Evolutionary conservation across 2,797 vertebrate genomes (phyloP).

Genomic region (Salarias fasciatus): DNA sequence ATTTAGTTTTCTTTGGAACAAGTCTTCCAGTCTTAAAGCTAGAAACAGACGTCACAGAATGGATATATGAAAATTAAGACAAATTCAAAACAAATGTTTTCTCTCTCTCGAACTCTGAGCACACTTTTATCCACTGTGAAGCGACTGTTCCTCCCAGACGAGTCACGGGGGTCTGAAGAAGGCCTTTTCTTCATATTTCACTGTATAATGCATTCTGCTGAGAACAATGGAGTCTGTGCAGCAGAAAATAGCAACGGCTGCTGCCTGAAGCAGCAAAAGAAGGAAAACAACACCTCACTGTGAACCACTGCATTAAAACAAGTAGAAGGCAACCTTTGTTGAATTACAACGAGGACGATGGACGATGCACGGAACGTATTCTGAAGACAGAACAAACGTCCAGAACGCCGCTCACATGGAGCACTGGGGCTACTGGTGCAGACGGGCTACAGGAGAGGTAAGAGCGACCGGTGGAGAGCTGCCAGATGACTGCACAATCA

Average conservation of each 20-base stretch:
- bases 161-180: constrained; percentile 50
- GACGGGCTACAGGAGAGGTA: constrained; percentile 29
- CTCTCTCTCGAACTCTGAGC: constrained; percentile 21
- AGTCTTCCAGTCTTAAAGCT: constrained; percentile 1
- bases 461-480: constrained; percentile 53
- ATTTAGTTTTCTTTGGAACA: too few species aligned
- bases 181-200: constrained; percentile 34
- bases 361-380: constrained; percentile 7
- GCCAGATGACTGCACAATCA: constrained; percentile 67
- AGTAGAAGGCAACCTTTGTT: constrained; percentile 13
- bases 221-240: constrained; percentile 57
- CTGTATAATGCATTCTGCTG: constrained; percentile 35
- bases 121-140: constrained; percentile 12
- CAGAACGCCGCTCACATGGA: constrained; percentile 5
- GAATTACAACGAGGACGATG: constrained; percentile 1
- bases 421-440: constrained; percentile 16
- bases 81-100: constrained; percentile 6
- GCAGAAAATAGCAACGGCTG: constrained; percentile 38
- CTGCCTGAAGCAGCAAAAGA: constrained; percentile 45
- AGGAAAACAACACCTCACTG: constrained; percentile 3
- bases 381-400: constrained; percentile 12
- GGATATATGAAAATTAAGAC: too few species aligned
- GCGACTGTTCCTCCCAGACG: constrained; percentile 26
- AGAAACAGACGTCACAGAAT: too few species aligned
- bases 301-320: constrained; percentile 35